Percentiles rank a stretch among this genome's conserved stretches.
phyloP scores from a whole-genome alignment of 2,888 invertebrate genomes.

The Uropetala carovei region DNA sequence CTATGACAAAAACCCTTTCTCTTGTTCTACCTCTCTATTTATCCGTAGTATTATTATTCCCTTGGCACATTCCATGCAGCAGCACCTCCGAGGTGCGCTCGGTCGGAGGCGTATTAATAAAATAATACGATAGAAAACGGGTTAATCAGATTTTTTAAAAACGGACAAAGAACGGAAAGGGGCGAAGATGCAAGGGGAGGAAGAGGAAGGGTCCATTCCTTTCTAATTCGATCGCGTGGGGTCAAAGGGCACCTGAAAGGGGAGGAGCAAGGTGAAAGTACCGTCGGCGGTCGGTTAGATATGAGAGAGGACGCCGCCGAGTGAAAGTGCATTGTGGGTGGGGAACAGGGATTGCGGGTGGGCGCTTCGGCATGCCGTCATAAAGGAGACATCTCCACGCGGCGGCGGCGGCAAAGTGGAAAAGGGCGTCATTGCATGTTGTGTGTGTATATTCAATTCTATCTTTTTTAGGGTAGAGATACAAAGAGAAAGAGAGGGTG shows the following conservation, averaged over 20 bases:
- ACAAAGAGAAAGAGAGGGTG: neutral
- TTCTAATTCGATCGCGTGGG: constrained; percentile 50
- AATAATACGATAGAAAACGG: neutral
- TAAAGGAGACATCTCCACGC: neutral
- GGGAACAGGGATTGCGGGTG: neutral
- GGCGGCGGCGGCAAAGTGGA: neutral
- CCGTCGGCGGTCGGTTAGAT: neutral
- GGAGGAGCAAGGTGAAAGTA: neutral
- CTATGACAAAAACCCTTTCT: neutral
- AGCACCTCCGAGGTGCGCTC: neutral
- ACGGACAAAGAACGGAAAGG: neutral
- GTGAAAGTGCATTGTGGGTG: constrained; percentile 56
- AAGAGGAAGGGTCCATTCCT: constrained; percentile 18
- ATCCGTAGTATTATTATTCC: neutral
- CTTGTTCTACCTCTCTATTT: neutral
- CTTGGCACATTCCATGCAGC: neutral
- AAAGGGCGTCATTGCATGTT: neutral
- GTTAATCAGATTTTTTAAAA: neutral
- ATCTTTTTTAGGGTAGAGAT: neutral
- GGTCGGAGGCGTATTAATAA: neutral
- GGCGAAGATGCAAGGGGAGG: neutral
- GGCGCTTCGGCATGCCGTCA: neutral
- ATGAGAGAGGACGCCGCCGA: constrained; percentile 38
- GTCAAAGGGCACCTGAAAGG: constrained; percentile 21
- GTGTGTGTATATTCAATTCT: neutral